phyloP scores from a whole-genome alignment of 2,888 invertebrate genomes.

The Callinectes sapidus region DNA sequence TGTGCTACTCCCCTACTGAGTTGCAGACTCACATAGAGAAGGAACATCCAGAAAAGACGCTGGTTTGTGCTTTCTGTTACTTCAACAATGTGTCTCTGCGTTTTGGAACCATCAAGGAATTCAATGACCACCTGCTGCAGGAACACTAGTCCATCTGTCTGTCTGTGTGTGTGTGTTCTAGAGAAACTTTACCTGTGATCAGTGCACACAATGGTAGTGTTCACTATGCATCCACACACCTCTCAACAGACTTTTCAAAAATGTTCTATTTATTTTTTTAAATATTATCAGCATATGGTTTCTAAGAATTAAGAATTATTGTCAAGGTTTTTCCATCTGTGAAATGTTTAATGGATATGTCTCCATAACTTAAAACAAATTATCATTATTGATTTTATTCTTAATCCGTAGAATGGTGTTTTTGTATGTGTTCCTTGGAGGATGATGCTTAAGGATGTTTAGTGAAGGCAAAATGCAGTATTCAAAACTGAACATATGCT shows the following conservation, averaged over 20 bases:
- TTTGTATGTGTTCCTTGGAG: too few species aligned
- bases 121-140: conserved; percentile 38
- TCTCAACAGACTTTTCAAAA: neutral
- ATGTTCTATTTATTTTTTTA: neutral
- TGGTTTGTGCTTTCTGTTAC: conserved; percentile 47
- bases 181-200: neutral
- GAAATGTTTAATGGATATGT: too few species aligned
- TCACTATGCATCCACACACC: neutral
- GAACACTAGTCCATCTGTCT: conserved; percentile 23
- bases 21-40: conserved; percentile 41
- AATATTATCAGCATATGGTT: too few species aligned
- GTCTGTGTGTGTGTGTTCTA: neutral
- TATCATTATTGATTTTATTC: too few species aligned
- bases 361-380: too few species aligned
- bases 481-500: too few species aligned
- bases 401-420: too few species aligned
- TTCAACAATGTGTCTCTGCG: conserved; percentile 32
- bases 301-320: too few species aligned
- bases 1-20: conserved; percentile 40
- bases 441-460: too few species aligned
- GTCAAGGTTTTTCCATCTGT: too few species aligned
- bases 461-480: too few species aligned
- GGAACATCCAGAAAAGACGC: conserved; percentile 45
- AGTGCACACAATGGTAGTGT: neutral
- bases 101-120: conserved; percentile 25